A percentile compares a stretch with the other conserved stretches of the same genome.
Conservation (phyloP, 2,888 invertebrate species). For the Sipha maydis region DNA sequence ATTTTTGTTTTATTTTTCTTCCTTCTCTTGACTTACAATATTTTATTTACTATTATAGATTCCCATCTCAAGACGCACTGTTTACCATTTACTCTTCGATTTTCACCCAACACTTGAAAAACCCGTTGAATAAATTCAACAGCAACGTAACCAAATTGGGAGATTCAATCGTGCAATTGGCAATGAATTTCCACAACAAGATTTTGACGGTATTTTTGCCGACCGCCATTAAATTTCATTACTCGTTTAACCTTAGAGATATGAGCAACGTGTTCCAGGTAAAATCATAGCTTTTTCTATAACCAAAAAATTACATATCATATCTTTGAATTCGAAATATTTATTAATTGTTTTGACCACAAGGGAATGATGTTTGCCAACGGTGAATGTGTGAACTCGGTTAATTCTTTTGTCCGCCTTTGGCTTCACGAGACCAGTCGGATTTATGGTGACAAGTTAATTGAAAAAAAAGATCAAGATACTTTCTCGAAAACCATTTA, state of each 20-base stretch:
- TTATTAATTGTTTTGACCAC: background rate
- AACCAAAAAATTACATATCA: too few relatives aligned
- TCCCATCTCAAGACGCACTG: constrained; percentile 84
- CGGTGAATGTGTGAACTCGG: constrained; percentile 78
- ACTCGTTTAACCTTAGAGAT: constrained; percentile 91
- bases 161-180: constrained; percentile 76
- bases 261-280: constrained; percentile 94
- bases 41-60: constrained; percentile 70
- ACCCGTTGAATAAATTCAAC: constrained; percentile 76
- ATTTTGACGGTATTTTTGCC: constrained; percentile 84
- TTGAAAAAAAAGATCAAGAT: constrained; percentile 82
- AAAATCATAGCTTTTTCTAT: constrained; percentile 63
- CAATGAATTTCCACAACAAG: constrained; percentile 81
- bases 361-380: constrained; percentile 87
- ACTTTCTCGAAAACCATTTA: constrained; percentile 77
- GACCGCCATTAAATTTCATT: constrained; percentile 94
- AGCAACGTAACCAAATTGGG: constrained; percentile 72
- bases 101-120: constrained; percentile 78
- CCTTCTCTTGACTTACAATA: too few relatives aligned
- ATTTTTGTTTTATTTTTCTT: background rate
- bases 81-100: constrained; percentile 87
- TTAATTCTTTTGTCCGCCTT: constrained; percentile 79
- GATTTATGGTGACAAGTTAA: constrained; percentile 91
- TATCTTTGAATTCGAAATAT: background rate
- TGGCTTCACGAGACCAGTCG: constrained; percentile 92